Conservation (phyloP, 2,797 vertebrate species). For the Brachyrhaphis roseni region DNA sequence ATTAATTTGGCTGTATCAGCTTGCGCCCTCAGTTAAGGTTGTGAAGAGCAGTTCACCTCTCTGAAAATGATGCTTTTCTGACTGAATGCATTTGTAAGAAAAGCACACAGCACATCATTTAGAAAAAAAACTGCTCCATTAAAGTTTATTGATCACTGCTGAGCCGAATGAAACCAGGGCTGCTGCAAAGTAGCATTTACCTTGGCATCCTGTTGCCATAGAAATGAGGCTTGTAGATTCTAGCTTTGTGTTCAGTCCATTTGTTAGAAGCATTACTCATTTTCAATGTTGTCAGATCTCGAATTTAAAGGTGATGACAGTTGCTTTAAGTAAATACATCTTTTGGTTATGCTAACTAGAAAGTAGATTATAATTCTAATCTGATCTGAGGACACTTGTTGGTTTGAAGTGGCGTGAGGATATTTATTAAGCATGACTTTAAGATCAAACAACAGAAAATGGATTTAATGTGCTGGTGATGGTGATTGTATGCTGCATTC, state of each 20-base stretch:
- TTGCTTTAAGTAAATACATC: slow-evolving; percentile 31
- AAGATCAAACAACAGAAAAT: slow-evolving; percentile 14
- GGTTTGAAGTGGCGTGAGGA: background rate
- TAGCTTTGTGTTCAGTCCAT: slow-evolving; percentile 38
- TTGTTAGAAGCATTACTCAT: slow-evolving; percentile 38
- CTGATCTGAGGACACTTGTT: slow-evolving; percentile 15
- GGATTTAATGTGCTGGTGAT: slow-evolving; percentile 34
- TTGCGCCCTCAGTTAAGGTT: slow-evolving; percentile 22
- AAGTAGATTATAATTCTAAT: slow-evolving; percentile 19
- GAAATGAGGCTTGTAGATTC: slow-evolving; percentile 58
- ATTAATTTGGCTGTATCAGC: slow-evolving; percentile 9
- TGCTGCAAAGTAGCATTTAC: slow-evolving; percentile 46
- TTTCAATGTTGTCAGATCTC: slow-evolving; percentile 27
- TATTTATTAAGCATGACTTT: slow-evolving; percentile 20
- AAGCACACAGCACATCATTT: slow-evolving; percentile 19
- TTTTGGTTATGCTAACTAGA: slow-evolving; percentile 22
- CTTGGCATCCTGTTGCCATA: slow-evolving; percentile 79
- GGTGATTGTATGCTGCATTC: slow-evolving; percentile 25
- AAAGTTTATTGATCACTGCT: slow-evolving; percentile 38
- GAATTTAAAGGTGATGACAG: slow-evolving; percentile 33
- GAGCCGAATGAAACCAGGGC: slow-evolving; percentile 8
- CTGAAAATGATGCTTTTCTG: slow-evolving; percentile 24
- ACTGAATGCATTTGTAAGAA: slow-evolving; percentile 37
- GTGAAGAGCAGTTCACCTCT: slow-evolving; percentile 3
- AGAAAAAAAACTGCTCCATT: slow-evolving; percentile 14